phyloP scores from a whole-genome alignment of 1,140 invertebrate genomes.

The Argopecten irradians region DNA sequence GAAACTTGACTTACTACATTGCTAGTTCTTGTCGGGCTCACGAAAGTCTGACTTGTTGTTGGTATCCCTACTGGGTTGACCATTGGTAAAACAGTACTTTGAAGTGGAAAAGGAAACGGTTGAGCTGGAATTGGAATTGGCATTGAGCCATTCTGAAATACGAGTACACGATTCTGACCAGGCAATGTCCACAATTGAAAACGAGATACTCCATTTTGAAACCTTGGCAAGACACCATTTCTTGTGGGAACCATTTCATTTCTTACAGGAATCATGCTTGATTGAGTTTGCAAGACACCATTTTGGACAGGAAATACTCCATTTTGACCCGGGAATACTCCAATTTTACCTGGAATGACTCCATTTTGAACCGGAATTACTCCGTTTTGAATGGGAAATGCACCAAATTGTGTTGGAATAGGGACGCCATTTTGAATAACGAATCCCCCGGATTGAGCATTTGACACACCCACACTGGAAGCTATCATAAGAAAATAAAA shows the following conservation, averaged over 20 bases:
- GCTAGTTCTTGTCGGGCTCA: not conserved
- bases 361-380: not conserved
- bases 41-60: not conserved
- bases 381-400: not conserved
- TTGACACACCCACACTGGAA: not conserved
- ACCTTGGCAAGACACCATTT: not conserved
- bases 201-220: not conserved
- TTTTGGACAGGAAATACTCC: not conserved
- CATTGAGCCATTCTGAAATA: not conserved
- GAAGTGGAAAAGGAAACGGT: not conserved
- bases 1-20: not conserved
- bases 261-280: not conserved
- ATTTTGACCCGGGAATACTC: not conserved
- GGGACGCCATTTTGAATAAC: not conserved
- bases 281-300: no score
- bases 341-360: not conserved
- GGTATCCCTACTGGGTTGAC: not conserved
- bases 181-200: not conserved
- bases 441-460: not conserved
- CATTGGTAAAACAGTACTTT: not conserved
- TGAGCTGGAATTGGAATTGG: not conserved
- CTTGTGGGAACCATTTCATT: not conserved
- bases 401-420: not conserved
- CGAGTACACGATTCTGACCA: not conserved
- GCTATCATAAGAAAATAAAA: not conserved